phyloP scores from a whole-genome alignment of 2,797 vertebrate species.

The Remorina albescens region DNA sequence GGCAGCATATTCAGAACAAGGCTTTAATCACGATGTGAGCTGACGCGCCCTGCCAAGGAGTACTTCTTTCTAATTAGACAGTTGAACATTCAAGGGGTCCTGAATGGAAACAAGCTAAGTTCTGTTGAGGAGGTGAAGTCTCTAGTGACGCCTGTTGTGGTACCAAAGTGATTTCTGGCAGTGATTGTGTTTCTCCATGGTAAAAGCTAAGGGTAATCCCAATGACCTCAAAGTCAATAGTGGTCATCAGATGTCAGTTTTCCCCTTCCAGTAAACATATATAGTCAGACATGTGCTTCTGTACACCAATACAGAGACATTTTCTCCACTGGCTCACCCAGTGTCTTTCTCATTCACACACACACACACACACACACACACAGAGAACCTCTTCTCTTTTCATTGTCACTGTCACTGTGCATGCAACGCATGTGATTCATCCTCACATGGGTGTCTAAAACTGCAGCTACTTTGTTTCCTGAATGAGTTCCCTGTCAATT shows the following conservation, averaged over 20 bases:
- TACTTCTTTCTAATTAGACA: constrained; percentile 77
- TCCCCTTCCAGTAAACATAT: constrained; percentile 25
- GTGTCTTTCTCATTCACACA: background rate
- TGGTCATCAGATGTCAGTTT: constrained; percentile 31
- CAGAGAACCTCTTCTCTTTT: constrained; percentile 13
- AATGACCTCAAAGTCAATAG: constrained; percentile 26
- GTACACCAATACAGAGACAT: constrained; percentile 23
- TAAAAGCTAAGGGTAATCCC: constrained; percentile 21
- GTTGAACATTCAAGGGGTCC: constrained; percentile 57
- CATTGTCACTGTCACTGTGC: constrained; percentile 4
- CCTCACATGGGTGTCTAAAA: constrained; percentile 34
- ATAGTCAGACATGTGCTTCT: constrained; percentile 14
- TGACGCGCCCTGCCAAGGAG: constrained; percentile 57
- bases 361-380: constrained; percentile 1
- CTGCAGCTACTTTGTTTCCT: constrained; percentile 43
- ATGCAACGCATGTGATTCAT: constrained; percentile 31
- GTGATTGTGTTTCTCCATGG: constrained; percentile 44
- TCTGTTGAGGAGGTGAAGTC: constrained; percentile 59
- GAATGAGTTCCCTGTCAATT: constrained; percentile 59
- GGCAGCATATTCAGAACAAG: constrained; percentile 74
- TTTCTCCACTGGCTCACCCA: constrained; percentile 1
- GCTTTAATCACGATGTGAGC: constrained; percentile 61
- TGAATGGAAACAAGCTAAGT: constrained; percentile 64
- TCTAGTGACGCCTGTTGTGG: constrained; percentile 47
- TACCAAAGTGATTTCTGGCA: constrained; percentile 33